Percentiles rank a stretch among this genome's conserved stretches.
Conservation (phyloP, 2,113 vertebrate species). For the Carettochelys insculpta region DNA sequence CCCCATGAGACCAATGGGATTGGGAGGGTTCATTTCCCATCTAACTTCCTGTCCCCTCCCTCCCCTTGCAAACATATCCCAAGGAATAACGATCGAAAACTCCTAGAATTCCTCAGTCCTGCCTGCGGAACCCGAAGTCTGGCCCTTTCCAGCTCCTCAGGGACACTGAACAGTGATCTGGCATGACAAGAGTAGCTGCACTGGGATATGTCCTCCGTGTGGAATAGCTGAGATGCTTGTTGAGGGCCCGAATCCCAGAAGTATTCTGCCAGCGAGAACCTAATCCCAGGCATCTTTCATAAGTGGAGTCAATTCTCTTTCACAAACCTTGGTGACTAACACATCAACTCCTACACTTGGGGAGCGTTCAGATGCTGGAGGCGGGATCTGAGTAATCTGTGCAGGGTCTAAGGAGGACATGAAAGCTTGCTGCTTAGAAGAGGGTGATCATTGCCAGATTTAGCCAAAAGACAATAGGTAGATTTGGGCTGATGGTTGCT, state of each 20-base stretch:
- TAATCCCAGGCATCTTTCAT: conserved; percentile 58
- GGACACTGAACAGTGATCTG: neutral
- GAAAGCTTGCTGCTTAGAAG: neutral
- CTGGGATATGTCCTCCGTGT: neutral
- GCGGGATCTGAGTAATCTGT: neutral
- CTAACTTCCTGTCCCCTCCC: neutral
- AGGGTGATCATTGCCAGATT: neutral
- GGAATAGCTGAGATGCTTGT: neutral
- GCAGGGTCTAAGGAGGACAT: neutral
- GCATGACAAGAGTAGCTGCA: neutral
- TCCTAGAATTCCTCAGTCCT: neutral
- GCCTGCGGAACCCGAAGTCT: neutral
- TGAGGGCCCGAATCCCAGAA: neutral
- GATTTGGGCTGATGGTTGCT: neutral
- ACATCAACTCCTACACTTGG: neutral
- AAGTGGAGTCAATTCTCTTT: conserved; percentile 50
- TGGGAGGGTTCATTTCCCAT: neutral
- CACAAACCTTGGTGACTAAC: neutral
- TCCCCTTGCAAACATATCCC: neutral
- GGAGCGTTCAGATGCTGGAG: conserved; percentile 38
- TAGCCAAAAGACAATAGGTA: neutral
- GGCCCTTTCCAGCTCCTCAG: neutral
- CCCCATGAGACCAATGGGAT: neutral
- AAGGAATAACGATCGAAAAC: neutral
- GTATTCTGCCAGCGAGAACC: conserved; percentile 14